Conservation (phyloP, 2,113 vertebrate species). For the Chitala chitala region DNA sequence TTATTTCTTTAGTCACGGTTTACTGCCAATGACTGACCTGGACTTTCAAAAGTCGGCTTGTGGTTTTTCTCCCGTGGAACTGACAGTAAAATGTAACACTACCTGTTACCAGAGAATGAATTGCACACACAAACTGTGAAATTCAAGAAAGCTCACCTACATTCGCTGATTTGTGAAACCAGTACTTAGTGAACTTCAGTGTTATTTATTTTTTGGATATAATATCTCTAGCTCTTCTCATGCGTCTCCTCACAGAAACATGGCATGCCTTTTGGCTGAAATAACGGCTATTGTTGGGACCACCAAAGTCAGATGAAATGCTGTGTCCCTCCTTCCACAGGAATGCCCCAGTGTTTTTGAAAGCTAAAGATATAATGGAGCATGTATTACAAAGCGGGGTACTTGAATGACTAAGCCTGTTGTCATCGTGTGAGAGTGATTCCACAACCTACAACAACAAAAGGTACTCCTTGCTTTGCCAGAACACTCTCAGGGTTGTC, state of each 20-base stretch:
- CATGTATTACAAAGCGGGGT: constrained; percentile 45
- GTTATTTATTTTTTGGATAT: neutral
- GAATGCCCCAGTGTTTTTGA: constrained; percentile 31
- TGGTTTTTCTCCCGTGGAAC: neutral
- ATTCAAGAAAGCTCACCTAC: neutral
- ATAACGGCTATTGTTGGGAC: neutral
- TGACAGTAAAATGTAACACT: neutral
- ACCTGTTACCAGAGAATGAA: neutral
- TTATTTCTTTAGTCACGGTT: too few species aligned
- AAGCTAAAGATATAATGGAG: constrained; percentile 29
- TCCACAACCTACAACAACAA: constrained; percentile 50
- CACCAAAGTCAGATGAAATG: constrained; percentile 14
- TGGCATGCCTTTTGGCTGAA: neutral
- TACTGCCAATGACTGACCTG: too few species aligned
- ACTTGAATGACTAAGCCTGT: constrained; percentile 54
- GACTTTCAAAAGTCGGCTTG: neutral
- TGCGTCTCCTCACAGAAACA: too few species aligned
- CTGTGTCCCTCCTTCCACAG: constrained; percentile 2
- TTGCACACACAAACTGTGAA: neutral
- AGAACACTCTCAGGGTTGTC: constrained; percentile 34
- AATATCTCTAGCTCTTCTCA: neutral
- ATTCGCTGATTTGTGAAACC: neutral
- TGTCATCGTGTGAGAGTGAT: constrained; percentile 50
- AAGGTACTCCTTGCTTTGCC: constrained; percentile 34
- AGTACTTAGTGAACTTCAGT: neutral